Evolutionary conservation across 2,888 invertebrate genomes (phyloP).

Genomic region (Camponotus fellah): DNA sequence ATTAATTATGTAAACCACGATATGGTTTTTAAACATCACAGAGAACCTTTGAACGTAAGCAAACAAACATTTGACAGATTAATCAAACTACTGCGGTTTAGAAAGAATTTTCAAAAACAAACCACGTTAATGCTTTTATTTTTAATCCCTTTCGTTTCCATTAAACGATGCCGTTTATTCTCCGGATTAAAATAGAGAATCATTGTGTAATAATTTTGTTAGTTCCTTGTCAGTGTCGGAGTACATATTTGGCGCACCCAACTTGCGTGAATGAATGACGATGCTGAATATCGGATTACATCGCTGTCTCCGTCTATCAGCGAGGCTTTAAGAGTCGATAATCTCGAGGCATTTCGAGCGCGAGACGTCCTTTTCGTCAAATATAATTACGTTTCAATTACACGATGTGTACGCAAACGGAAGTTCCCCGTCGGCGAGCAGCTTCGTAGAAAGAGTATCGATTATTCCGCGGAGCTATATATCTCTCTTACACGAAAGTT

Average conservation of each 20-base stretch:
- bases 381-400: neutral
- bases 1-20: constrained; percentile 35
- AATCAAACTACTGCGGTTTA: neutral
- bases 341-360: constrained; percentile 17
- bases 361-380: neutral
- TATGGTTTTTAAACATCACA: neutral
- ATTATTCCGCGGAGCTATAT: constrained; percentile 33
- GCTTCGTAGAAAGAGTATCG: constrained; percentile 30
- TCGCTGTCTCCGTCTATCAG: neutral
- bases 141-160: neutral
- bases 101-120: neutral
- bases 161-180: neutral
- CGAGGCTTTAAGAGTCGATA: neutral
- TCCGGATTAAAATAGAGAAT: neutral
- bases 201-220: neutral
- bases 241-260: constrained; percentile 1
- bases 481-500: constrained; percentile 43
- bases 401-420: neutral
- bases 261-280: constrained; percentile 36
- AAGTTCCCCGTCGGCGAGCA: neutral
- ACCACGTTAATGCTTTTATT: neutral
- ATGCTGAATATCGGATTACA: constrained; percentile 44
- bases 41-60: neutral
- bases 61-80: neutral
- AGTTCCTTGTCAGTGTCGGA: constrained; percentile 4